Percentiles rank a stretch among this genome's conserved stretches.
Conservation (phyloP, 2,113 vertebrate species). For the Calcarius ornatus region DNA sequence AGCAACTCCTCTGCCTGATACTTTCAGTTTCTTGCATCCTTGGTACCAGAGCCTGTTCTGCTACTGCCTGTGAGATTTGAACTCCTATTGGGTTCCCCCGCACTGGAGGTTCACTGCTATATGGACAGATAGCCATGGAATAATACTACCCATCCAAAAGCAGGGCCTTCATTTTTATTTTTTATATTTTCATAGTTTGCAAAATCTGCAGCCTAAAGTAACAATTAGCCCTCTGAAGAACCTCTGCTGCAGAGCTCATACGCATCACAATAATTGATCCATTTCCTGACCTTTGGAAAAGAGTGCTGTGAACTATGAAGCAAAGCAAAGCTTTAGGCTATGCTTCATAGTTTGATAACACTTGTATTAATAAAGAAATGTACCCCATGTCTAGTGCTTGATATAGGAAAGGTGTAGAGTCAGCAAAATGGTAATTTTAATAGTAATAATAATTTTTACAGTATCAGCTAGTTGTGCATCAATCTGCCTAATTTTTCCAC, state of each 20-base stretch:
- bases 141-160: neutral
- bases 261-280: neutral
- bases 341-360: constrained; percentile 22
- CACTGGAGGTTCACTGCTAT: neutral
- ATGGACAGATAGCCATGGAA: neutral
- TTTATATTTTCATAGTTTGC: neutral
- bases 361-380: constrained; percentile 29
- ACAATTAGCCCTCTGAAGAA: constrained; percentile 34
- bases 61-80: neutral
- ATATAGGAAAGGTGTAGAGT: neutral
- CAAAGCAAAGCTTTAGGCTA: neutral
- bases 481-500: neutral
- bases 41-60: neutral
- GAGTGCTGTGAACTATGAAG: constrained; percentile 21
- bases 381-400: neutral
- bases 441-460: neutral
- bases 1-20: neutral
- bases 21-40: neutral
- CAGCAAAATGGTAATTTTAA: constrained; percentile 48
- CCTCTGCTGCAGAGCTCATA: neutral
- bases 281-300: neutral
- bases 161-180: neutral
- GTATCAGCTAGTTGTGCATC: neutral
- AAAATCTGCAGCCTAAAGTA: neutral
- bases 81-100: neutral